Conservation (phyloP, 1,140 invertebrate genomes). For the Nebria ingens region DNA sequence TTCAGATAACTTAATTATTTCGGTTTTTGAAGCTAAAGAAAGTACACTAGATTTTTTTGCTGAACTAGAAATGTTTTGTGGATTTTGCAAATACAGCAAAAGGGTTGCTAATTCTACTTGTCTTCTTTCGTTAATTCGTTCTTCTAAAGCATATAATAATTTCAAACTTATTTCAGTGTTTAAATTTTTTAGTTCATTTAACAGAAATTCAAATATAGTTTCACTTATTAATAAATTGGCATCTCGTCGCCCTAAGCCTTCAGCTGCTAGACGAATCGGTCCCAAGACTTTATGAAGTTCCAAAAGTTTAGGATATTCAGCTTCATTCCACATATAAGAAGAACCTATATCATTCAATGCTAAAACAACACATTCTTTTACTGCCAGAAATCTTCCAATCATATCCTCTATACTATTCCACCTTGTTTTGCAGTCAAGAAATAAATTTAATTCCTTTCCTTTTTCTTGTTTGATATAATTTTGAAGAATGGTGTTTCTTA, state of each 20-base stretch:
- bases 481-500: constrained; percentile 10
- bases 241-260: constrained; percentile 13
- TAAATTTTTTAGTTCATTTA: constrained; percentile 13
- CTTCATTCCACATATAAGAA: constrained; percentile 12
- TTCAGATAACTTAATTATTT: constrained; percentile 10
- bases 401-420: constrained; percentile 12
- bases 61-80: constrained; percentile 5
- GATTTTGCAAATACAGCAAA: constrained; percentile 6
- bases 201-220: constrained; percentile 15
- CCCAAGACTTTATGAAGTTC: constrained; percentile 13
- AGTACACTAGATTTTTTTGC: constrained; percentile 10
- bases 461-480: constrained; percentile 6
- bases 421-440: constrained; percentile 10
- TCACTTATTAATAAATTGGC: constrained; percentile 15
- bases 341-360: constrained; percentile 9
- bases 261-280: constrained; percentile 8
- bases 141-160: constrained; percentile 12
- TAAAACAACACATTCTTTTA: constrained; percentile 14
- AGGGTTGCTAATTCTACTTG: not conserved
- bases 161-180: constrained; percentile 13
- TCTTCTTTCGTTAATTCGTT: constrained; percentile 11
- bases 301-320: constrained; percentile 11
- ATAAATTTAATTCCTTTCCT: not conserved
- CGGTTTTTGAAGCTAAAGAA: constrained; percentile 8
- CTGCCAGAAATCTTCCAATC: not conserved